Base-by-base conservation (phyloP, 1,140 invertebrate genomes). In the Aporrectodea caliginosa region DNA sequence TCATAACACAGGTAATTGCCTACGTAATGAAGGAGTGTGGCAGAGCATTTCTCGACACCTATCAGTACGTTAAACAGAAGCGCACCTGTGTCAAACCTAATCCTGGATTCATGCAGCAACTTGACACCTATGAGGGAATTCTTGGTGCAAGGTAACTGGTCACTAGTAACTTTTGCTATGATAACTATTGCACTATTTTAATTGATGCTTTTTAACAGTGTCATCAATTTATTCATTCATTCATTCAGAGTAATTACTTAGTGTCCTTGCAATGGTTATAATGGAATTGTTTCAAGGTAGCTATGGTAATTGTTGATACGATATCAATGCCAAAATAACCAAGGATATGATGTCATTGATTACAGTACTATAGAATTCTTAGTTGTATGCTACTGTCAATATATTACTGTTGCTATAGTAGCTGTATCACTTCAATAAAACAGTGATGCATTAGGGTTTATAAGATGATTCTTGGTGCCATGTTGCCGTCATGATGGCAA, bases 11-110 rank as follows among this genome's bases (percentile, higher is more conserved):
- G 88, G 88, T 88, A 2, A 97, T 98, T 82, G 96, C 97, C 0
- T 98, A 97, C 87, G 93, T 95, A 2, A 98, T 98, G 97, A 98
- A 98, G 88, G 95, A 96, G 6, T 95, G 95, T 86, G 94, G 95
- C 85, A 97, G 94, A 95, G 92, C 95, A 83, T 93, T 98, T 82
- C 91, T 94, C 31, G 92, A 94, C 83, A 95, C 97, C 0, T 90
- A 95, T 82, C 92, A 94, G 76, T 94, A 94, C 89, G 96, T 98
- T 0, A 96, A 96, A 87, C 91, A 93, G 69, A 95, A 94, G 85
- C 90, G 97, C 29, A 94, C 90, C 82, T 98, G 95, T 87, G 95
- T 98, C 73, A 97, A 97, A 86, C 97, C 97, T 0, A 99, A 99
- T 88, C 92, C 92, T 71, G 96, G 94, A 84, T 99, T 99, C 89